phyloP scores from a whole-genome alignment of 1,140 invertebrate genomes.

The Drosophila oshimai region DNA sequence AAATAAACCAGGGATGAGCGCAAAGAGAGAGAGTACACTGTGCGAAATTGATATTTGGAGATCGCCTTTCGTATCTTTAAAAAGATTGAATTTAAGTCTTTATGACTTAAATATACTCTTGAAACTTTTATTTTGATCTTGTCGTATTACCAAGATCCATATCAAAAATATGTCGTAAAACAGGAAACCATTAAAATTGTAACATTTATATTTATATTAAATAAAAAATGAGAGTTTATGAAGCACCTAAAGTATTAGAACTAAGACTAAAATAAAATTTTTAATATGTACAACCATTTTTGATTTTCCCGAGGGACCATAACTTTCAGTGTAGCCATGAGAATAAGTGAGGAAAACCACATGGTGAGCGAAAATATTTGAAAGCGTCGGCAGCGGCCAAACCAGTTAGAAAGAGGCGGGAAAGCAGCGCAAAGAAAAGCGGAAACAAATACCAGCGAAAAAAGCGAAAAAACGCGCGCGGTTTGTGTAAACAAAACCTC shows the following conservation, averaged over 20 bases:
- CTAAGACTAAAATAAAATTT: too few relatives aligned
- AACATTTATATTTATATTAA: too few relatives aligned
- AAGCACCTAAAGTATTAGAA: too few relatives aligned
- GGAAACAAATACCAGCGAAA: conserved; percentile 54
- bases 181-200: too few relatives aligned
- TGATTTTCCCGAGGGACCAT: too few relatives aligned
- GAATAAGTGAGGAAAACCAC: conserved; percentile 72
- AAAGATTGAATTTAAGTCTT: neutral
- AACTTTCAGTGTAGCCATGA: conserved; percentile 30
- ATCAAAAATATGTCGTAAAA: too few relatives aligned
- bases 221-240: too few relatives aligned
- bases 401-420: conserved; percentile 33
- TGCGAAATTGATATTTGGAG: neutral
- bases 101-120: too few relatives aligned
- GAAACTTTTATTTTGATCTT: too few relatives aligned
- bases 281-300: neutral
- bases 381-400: conserved; percentile 18
- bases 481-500: conserved; percentile 65
- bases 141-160: too few relatives aligned
- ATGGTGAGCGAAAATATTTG: conserved; percentile 68
- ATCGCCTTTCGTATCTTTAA: neutral
- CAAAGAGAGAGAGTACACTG: conserved; percentile 3
- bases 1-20: conserved; percentile 33
- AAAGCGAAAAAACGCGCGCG: conserved; percentile 22
- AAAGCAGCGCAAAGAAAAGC: conserved; percentile 50